These are phyloP conservation scores for Luscinia megarhynchos DNA, from an alignment of 2,797 vertebrate genomes.

Conservation along the genomic window DNA sequence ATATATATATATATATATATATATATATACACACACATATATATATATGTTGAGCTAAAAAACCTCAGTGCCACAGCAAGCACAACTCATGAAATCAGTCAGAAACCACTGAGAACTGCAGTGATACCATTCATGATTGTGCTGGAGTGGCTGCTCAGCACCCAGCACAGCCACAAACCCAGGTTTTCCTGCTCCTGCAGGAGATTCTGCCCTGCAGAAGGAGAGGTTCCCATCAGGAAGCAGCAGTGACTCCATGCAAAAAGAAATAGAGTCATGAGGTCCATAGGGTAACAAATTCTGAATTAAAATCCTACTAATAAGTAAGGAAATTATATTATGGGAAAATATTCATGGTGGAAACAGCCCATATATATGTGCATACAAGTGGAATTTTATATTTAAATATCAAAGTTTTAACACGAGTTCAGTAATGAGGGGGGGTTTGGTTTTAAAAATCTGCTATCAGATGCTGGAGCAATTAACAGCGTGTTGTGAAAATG, in stretches of 20 bases:
- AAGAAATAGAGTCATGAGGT: rapidly evolving
- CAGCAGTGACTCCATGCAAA: not conserved
- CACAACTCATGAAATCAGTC: not conserved
- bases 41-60: not conserved
- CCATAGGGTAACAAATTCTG: not conserved
- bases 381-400: not conserved
- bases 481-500: not conserved
- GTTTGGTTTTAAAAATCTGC: not conserved
- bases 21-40: not conserved
- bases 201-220: not conserved
- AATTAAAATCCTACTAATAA: not conserved
- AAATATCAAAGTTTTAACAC: not conserved
- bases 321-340: not conserved
- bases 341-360: not conserved
- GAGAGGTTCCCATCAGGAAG: not conserved
- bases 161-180: not conserved
- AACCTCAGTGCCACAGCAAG: not conserved
- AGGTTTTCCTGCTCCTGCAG: not conserved
- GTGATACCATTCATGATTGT: rapidly evolving
- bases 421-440: not conserved
- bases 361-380: not conserved
- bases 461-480: not conserved
- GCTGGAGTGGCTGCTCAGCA: not conserved
- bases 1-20: not conserved
- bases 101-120: not conserved